Evolutionary conservation across 1,140 invertebrate species (phyloP).

Genomic region (Drosophila hydei): DNA sequence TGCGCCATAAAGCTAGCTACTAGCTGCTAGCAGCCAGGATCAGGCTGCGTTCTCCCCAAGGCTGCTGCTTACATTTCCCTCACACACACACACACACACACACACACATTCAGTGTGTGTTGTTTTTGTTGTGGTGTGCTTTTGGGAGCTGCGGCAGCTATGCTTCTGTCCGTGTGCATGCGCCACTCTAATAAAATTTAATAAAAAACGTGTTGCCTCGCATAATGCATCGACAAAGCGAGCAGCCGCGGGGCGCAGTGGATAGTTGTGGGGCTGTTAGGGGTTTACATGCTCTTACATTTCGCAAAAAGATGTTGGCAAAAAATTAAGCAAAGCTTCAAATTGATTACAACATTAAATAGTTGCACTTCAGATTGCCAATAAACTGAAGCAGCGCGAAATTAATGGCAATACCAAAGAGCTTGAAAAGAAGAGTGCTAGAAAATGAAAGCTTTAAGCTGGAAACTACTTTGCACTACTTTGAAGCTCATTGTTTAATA

Average conservation of each 20-base stretch:
- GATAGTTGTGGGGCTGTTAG: not conserved
- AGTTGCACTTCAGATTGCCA: slow-evolving; percentile 1
- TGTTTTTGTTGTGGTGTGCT: slow-evolving; percentile 40
- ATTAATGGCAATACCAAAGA: not conserved
- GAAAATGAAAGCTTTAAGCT: not conserved
- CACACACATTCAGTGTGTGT: not conserved
- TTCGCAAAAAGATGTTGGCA: slow-evolving; percentile 10
- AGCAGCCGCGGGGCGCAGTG: not conserved
- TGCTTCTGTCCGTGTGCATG: slow-evolving; percentile 56
- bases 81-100: slow-evolving; percentile 7
- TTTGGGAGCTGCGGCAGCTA: slow-evolving; percentile 2
- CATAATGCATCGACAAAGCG: slow-evolving; percentile 74
- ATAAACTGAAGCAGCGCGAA: not conserved
- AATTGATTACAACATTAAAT: slow-evolving; percentile 34
- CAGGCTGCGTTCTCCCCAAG: slow-evolving; percentile 25
- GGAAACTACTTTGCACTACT: too few relatives aligned
- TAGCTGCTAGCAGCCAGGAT: slow-evolving; percentile 24
- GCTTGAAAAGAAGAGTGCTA: not conserved
- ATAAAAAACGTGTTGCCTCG: slow-evolving; percentile 77
- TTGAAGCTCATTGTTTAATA: too few relatives aligned
- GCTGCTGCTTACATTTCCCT: slow-evolving; percentile 25
- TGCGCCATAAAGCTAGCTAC: slow-evolving; percentile 66
- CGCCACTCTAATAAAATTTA: slow-evolving; percentile 79
- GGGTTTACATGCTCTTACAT: slow-evolving; percentile 1
- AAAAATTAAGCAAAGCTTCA: slow-evolving; percentile 21